phyloP scores from a whole-genome alignment of 2,797 vertebrate genomes.

The Syngnathus acus region DNA sequence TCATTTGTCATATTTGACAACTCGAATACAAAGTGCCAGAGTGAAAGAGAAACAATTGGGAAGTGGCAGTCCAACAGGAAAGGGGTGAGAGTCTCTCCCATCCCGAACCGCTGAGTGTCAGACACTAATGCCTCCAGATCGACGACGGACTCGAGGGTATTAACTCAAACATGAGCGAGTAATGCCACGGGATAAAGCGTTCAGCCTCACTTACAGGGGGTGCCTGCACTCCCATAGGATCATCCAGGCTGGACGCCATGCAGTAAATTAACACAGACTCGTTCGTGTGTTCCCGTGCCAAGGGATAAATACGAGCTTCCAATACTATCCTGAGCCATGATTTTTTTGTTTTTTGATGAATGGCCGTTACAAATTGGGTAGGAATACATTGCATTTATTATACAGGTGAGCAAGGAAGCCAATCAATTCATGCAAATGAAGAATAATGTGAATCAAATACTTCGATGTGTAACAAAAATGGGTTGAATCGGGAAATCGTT shows the following conservation, averaged over 20 bases:
- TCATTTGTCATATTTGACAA: slow-evolving; percentile 1
- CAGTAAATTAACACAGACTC: slow-evolving; percentile 58
- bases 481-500: too few species aligned
- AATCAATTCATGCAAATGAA: not conserved
- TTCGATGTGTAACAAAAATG: not conserved
- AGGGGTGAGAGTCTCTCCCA: slow-evolving; percentile 36
- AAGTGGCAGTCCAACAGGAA: slow-evolving; percentile 10
- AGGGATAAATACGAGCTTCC: slow-evolving; percentile 31
- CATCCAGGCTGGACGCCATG: slow-evolving; percentile 49
- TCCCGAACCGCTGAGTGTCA: slow-evolving; percentile 51
- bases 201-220: slow-evolving; percentile 64
- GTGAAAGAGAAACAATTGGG: slow-evolving; percentile 4
- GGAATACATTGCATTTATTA: not conserved
- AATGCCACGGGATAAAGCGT: slow-evolving; percentile 65
- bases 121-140: slow-evolving; percentile 62
- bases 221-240: slow-evolving; percentile 57
- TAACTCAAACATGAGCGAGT: slow-evolving; percentile 69
- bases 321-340: slow-evolving; percentile 19
- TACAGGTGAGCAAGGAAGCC: not conserved
- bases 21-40: not conserved
- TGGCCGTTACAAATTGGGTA: not conserved
- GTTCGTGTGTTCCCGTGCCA: slow-evolving; percentile 37
- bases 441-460: not conserved
- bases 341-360: not conserved
- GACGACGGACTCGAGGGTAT: slow-evolving; percentile 62